phyloP scores from a whole-genome alignment of 2,113 vertebrate species.

The Actenoides lindsayi region DNA sequence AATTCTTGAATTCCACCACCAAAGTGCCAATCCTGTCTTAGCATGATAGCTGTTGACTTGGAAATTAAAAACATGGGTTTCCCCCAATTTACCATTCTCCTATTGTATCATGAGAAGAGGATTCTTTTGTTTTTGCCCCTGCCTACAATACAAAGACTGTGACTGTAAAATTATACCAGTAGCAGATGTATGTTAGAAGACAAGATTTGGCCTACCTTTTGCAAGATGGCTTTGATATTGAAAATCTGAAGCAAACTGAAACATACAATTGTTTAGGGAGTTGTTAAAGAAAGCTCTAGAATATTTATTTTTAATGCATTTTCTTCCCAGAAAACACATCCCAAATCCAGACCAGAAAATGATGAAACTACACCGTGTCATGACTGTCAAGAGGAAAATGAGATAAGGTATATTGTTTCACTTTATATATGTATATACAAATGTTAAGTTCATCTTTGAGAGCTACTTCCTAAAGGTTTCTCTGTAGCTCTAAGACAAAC shows the following conservation, averaged over 20 bases:
- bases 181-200: background rate
- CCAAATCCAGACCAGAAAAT: slow-evolving; percentile 70
- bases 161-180: background rate
- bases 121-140: background rate
- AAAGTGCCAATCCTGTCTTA: background rate
- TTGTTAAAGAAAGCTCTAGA: background rate
- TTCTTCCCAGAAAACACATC: slow-evolving; percentile 75
- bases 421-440: background rate
- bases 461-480: background rate
- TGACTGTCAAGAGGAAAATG: slow-evolving; percentile 78
- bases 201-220: background rate
- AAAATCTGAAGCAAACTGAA: background rate
- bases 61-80: background rate
- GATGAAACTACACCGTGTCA: slow-evolving; percentile 69
- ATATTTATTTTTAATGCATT: slow-evolving; percentile 20
- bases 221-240: background rate
- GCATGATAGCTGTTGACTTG: background rate
- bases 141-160: background rate
- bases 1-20: background rate
- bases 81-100: background rate
- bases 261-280: background rate
- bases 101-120: background rate
- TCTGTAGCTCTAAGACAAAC: background rate
- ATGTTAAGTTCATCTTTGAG: background rate
- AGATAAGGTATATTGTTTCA: slow-evolving; percentile 77